Conservation (phyloP, 2,113 vertebrate genomes). For the Arothron firmamentum region DNA sequence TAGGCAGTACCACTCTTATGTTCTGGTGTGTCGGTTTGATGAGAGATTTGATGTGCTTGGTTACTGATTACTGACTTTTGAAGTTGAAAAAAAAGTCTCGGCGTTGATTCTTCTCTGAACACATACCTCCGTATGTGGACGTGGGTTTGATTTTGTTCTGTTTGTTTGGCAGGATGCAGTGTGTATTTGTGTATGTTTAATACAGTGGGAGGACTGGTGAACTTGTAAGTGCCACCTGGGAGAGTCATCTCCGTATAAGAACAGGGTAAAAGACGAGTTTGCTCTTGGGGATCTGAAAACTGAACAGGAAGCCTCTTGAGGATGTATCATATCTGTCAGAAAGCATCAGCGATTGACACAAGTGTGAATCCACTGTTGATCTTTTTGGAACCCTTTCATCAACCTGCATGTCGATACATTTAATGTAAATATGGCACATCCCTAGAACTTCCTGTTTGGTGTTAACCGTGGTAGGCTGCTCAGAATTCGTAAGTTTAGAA, state of each 20-base stretch:
- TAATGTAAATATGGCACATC: neutral
- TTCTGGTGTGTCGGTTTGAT: conserved; percentile 51
- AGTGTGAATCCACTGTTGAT: too few relatives aligned
- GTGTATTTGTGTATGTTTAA: conserved; percentile 52
- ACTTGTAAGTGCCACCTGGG: conserved; percentile 63
- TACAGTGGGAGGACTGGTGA: conserved; percentile 43
- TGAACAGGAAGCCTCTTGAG: conserved; percentile 35
- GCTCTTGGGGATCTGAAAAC: conserved; percentile 38
- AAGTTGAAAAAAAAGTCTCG: conserved; percentile 51
- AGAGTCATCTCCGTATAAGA: conserved; percentile 46
- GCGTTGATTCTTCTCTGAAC: conserved; percentile 37
- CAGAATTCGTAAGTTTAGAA: conserved; percentile 22
- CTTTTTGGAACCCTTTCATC: too few relatives aligned
- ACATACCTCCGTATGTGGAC: conserved; percentile 45
- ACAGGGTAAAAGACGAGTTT: conserved; percentile 58
- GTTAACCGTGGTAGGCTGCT: conserved; percentile 15
- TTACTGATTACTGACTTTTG: conserved; percentile 61
- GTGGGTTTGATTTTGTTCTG: conserved; percentile 37
- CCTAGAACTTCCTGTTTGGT: neutral
- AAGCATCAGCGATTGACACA: neutral
- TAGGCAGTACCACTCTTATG: conserved; percentile 66
- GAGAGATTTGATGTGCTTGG: conserved; percentile 56
- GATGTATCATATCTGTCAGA: conserved; percentile 25
- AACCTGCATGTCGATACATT: neutral
- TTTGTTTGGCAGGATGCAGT: conserved; percentile 40